phyloP scores from a whole-genome alignment of 2,888 invertebrate species.

The Parnassius mnemosyne region DNA sequence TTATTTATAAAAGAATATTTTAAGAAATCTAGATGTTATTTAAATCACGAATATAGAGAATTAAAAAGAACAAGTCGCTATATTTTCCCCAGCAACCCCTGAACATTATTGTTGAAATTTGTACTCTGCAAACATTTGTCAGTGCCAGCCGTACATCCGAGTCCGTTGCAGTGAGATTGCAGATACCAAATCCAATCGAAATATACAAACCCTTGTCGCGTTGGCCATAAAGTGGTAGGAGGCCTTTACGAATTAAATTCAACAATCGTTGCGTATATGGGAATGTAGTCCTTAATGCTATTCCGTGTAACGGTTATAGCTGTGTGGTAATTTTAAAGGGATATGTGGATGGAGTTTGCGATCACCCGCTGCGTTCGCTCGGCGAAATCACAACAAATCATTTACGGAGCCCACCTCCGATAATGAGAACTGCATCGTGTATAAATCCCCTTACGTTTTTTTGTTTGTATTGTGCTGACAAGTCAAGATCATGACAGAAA shows the following conservation, averaged over 20 bases:
- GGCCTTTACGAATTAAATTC: conserved; percentile 73
- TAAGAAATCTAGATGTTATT: too few species aligned
- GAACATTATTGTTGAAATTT: conserved; percentile 66
- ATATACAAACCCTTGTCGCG: conserved; percentile 77
- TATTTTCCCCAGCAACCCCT: conserved; percentile 14
- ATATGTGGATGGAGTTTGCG: conserved; percentile 70
- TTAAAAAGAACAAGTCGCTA: not conserved
- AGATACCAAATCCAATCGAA: conserved; percentile 76
- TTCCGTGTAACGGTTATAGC: conserved; percentile 46
- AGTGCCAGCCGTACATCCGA: conserved; percentile 61
- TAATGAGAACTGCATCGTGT: conserved; percentile 73
- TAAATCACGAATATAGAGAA: too few species aligned
- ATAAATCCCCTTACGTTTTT: conserved; percentile 61
- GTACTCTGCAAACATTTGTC: conserved; percentile 73
- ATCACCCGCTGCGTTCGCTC: conserved; percentile 75
- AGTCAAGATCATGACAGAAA: conserved; percentile 18
- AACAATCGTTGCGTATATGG: conserved; percentile 37
- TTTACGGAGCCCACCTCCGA: conserved; percentile 73
- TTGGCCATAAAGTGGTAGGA: conserved; percentile 75
- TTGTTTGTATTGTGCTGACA: conserved; percentile 26
- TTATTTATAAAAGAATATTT: too few species aligned
- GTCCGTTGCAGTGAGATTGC: conserved; percentile 65
- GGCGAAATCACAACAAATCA: conserved; percentile 79
- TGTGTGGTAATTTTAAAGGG: conserved; percentile 37
- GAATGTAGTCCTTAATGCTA: conserved; percentile 44